phyloP scores from a whole-genome alignment of 2,113 vertebrate genomes.

The Pterocles gutturalis region DNA sequence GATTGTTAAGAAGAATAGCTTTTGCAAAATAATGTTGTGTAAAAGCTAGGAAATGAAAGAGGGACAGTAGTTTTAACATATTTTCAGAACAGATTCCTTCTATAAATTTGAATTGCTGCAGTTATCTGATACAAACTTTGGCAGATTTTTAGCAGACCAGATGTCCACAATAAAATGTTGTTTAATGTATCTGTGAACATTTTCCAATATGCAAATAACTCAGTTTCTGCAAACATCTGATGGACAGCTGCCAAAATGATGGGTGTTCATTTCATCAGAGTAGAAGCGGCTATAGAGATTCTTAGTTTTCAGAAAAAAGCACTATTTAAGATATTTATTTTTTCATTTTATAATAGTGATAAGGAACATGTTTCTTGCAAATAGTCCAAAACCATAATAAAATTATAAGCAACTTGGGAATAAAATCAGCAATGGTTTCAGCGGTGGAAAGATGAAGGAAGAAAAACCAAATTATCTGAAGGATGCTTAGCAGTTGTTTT shows the following conservation, averaged over 20 bases:
- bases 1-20: conserved; percentile 2
- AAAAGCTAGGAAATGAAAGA: neutral
- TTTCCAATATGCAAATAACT: conserved; percentile 74
- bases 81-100: conserved; percentile 41
- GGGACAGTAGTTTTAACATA: neutral
- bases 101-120: conserved; percentile 64
- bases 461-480: neutral
- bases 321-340: neutral
- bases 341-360: neutral
- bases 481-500: neutral
- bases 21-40: neutral
- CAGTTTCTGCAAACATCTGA: conserved; percentile 65
- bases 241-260: conserved; percentile 56
- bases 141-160: conserved; percentile 75
- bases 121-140: conserved; percentile 59
- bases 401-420: neutral
- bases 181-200: conserved; percentile 77
- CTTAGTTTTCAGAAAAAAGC: neutral
- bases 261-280: neutral
- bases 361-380: neutral
- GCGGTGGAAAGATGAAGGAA: neutral
- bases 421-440: conserved; percentile 40
- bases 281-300: neutral
- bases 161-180: conserved; percentile 78
- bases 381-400: neutral